Base-by-base conservation (phyloP, 2,888 invertebrate species). In the Pyrrhosoma nymphula region DNA sequence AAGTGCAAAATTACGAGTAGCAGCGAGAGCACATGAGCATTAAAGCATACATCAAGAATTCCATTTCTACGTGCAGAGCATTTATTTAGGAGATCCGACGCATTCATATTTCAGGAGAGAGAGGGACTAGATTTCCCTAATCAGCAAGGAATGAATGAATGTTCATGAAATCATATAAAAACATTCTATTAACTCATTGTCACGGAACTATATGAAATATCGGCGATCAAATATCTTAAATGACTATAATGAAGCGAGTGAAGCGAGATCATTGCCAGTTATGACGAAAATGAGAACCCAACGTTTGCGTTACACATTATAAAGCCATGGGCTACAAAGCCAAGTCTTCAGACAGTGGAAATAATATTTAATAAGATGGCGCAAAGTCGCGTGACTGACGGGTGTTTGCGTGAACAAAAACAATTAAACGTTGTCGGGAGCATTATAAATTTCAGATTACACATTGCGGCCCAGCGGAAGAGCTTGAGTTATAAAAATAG, bases 311-410 rank as follows among this genome's bases (percentile, higher is more conserved):
- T 12, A n/a, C 69, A 26, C 6, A 4, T 69, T 69, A 69, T 69
- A 18, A 82, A 82, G 82, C 30, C 82, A 35, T 35, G 35, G 14
- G 35, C 30, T 14, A 82, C 35, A 16, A 35, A 82, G 35, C 35
- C 82, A 82, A 82, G 35, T 35, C 10, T 82, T 12, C n/a, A 23
- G n/a, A 26, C 16, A 30, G 26, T 35, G 82, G 82, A 82, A 82
- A 82, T 82, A 35, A 82, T 82, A 82, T 82, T 82, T 82, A 82
- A 82, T 82, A 82, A 82, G 82, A 82, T 82, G 82, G 82, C 35
- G 30, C 16, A 35, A 89, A 89, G 56, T 89, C 89, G 89, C 89
- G 89, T 89, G 47, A 55, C 55, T n/a, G 55, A 89, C 55, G 56
- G 18, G n/a, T 12, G 89, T 26, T 89, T 56, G 89, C 89, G 89